Conservation (phyloP, 1,140 invertebrate species). For the Drosophila miranda region DNA sequence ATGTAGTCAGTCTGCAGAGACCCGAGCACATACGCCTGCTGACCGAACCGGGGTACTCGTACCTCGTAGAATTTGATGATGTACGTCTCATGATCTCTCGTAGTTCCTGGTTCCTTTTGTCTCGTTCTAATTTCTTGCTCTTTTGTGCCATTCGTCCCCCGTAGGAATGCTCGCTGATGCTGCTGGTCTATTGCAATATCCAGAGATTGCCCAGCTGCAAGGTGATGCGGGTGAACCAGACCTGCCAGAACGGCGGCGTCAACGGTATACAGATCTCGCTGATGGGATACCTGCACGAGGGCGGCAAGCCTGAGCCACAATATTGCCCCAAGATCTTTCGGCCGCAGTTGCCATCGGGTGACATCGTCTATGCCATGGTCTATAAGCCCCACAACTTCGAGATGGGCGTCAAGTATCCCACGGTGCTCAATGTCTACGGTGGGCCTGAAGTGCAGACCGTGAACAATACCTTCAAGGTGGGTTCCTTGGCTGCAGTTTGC, state of each 20-base stretch:
- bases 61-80: slow-evolving; percentile 91
- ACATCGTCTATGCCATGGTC: slow-evolving; percentile 94
- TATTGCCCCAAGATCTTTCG: slow-evolving; percentile 89
- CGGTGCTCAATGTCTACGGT: slow-evolving; percentile 98
- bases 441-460: slow-evolving; percentile 99
- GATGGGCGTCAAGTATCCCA: slow-evolving; percentile 92
- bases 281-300: slow-evolving; percentile 88
- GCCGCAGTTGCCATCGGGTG: slow-evolving; percentile 88
- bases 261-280: slow-evolving; percentile 87
- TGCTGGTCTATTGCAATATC: slow-evolving; percentile 95
- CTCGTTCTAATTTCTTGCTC: no score
- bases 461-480: slow-evolving; percentile 96
- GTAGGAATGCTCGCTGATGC: slow-evolving; percentile 91
- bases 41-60: slow-evolving; percentile 89
- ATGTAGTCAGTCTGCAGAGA: slow-evolving; percentile 88
- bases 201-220: slow-evolving; percentile 91
- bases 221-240: slow-evolving; percentile 89
- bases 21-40: slow-evolving; percentile 88
- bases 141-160: slow-evolving; percentile 6
- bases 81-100: slow-evolving; percentile 76
- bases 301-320: slow-evolving; percentile 84
- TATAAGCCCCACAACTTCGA: slow-evolving; percentile 93
- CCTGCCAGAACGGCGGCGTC: slow-evolving; percentile 81
- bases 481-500: background rate
- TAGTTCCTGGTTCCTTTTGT: background rate